These are phyloP conservation scores for Periophthalmus modestus DNA, from an alignment of 2,113 vertebrate species.

Conservation along the genomic window DNA sequence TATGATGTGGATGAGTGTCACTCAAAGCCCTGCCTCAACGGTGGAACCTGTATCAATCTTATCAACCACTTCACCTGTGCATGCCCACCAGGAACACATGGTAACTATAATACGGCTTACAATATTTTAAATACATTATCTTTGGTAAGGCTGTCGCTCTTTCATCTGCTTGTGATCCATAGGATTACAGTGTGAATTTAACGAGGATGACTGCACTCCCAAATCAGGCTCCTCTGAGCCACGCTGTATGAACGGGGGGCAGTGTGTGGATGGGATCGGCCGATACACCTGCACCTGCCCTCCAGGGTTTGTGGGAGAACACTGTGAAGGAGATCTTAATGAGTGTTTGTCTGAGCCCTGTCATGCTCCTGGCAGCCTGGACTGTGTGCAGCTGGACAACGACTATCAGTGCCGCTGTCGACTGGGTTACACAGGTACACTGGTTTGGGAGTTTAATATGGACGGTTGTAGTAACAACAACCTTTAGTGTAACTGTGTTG, in stretches of 20 bases:
- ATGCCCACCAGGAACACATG: conserved; percentile 89
- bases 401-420: conserved; percentile 88
- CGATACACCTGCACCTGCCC: conserved; percentile 86
- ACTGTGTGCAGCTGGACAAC: conserved; percentile 88
- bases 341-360: conserved; percentile 91
- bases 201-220: conserved; percentile 84
- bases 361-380: conserved; percentile 82
- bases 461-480: background rate
- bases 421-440: conserved; percentile 86
- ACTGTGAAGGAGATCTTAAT: conserved; percentile 92
- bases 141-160: background rate
- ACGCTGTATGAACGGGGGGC: conserved; percentile 87
- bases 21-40: conserved; percentile 84
- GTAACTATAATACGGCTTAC: conserved; percentile 59
- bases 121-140: background rate
- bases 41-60: conserved; percentile 90
- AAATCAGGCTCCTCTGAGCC: conserved; percentile 67
- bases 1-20: conserved; percentile 91
- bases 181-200: conserved; percentile 87
- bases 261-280: conserved; percentile 86
- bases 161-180: background rate
- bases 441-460: background rate
- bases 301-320: conserved; percentile 87
- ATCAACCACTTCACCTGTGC: conserved; percentile 88
- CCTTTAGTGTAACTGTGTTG: background rate